A percentile compares a stretch with the other conserved stretches of the same genome.
These are phyloP conservation scores for Hypothenemus hampei DNA, from an alignment of 1,140 invertebrate species.

Conservation along the genomic window DNA sequence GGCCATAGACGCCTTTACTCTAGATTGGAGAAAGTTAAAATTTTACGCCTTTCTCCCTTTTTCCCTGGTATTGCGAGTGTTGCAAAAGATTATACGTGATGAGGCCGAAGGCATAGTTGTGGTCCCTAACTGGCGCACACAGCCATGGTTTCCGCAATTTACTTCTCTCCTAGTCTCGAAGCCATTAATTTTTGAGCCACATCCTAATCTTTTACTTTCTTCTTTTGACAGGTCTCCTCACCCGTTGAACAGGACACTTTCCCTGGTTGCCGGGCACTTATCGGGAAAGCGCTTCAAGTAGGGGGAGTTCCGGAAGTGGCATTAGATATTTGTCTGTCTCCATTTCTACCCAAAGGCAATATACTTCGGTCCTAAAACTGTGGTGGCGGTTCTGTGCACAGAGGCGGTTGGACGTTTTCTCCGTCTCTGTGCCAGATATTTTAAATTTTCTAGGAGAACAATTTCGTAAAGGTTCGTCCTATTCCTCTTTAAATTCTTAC, in stretches of 20 bases:
- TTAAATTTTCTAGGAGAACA: constrained; percentile 7
- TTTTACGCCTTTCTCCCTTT: constrained; percentile 40
- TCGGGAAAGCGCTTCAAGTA: constrained; percentile 20
- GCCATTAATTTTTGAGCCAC: no score
- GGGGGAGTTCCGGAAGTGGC: constrained; percentile 4
- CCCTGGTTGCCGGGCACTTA: constrained; percentile 31
- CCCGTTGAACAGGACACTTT: constrained; percentile 9
- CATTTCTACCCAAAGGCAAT: constrained; percentile 2
- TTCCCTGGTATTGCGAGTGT: constrained; percentile 27
- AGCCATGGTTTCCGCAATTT: constrained; percentile 37
- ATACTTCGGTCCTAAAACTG: neutral
- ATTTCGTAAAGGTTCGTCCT: constrained; percentile 7
- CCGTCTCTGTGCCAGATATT: neutral
- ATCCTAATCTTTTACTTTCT: no score
- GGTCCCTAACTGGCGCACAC: constrained; percentile 32
- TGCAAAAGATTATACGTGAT: constrained; percentile 33
- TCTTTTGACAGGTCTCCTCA: constrained; percentile 1
- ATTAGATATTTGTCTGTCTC: constrained; percentile 8
- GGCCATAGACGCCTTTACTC: constrained; percentile 35
- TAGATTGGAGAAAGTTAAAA: constrained; percentile 25
- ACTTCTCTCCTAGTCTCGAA: constrained; percentile 12
- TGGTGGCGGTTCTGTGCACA: constrained; percentile 2
- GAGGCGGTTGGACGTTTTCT: neutral
- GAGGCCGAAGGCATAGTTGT: constrained; percentile 32
- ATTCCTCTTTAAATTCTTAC: constrained; percentile 9